Evolutionary conservation across 2,113 vertebrate genomes (phyloP).

Genomic region (Ctenomys sociabilis): DNA sequence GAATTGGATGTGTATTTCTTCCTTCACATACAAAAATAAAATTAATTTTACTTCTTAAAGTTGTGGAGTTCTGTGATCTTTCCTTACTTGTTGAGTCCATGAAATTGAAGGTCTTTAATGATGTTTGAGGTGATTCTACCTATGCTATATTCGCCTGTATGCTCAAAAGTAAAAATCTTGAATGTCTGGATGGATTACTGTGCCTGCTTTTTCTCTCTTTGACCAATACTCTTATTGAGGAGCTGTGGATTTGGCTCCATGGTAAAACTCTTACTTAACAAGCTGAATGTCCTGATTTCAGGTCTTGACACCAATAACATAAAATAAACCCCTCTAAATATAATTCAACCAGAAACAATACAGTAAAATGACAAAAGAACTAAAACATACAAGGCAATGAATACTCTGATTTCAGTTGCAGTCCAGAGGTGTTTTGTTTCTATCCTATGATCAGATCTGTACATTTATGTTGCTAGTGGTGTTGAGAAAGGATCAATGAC

Average conservation of each 20-base stretch:
- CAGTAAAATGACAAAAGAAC: too few species aligned
- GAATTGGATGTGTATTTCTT: not conserved
- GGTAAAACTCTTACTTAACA: too few species aligned
- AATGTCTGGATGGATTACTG: not conserved
- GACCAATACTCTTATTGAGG: not conserved
- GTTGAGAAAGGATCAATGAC: not conserved
- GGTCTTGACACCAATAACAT: too few species aligned
- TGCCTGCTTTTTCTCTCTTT: not conserved
- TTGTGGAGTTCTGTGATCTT: not conserved
- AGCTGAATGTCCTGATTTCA: too few species aligned
- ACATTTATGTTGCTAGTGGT: not conserved
- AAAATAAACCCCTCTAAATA: too few species aligned
- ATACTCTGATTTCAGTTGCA: not conserved
- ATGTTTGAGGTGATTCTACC: not conserved
- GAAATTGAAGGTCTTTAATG: not conserved
- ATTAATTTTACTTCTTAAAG: not conserved
- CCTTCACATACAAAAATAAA: not conserved
- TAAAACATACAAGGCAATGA: too few species aligned
- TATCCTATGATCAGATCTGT: not conserved
- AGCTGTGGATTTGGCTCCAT: too few species aligned
- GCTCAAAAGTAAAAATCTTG: not conserved
- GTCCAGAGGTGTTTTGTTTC: not conserved
- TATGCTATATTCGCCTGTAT: too few species aligned
- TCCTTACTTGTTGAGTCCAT: not conserved
- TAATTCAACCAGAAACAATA: too few species aligned